phyloP scores from a whole-genome alignment of 2,888 invertebrate species.

The Nemotelus pantherinus region DNA sequence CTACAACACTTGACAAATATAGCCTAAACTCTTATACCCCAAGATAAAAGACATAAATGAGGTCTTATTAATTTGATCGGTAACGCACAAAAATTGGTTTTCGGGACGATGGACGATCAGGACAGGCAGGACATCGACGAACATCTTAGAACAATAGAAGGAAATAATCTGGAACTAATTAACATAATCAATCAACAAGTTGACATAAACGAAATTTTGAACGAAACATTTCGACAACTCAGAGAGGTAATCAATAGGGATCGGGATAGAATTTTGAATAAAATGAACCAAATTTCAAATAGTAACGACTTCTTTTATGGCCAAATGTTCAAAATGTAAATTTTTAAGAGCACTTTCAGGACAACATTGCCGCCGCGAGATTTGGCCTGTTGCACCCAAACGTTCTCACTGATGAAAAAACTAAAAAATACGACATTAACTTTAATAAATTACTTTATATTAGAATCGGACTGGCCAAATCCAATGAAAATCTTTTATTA shows the following conservation, averaged over 20 bases:
- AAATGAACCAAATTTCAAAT: background rate
- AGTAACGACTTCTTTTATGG: background rate
- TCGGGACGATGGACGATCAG: conserved; percentile 42
- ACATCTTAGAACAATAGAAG: conserved; percentile 33
- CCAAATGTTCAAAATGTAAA: conserved; percentile 27
- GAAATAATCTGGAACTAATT: conserved; percentile 40
- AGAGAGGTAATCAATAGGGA: background rate
- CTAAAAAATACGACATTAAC: background rate
- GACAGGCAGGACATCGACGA: conserved; percentile 42
- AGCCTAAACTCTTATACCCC: conserved; percentile 15
- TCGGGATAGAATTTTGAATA: background rate
- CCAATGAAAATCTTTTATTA: background rate
- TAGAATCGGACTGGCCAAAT: conserved; percentile 3
- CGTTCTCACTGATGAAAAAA: conserved; percentile 2
- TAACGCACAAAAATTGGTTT: conserved; percentile 34
- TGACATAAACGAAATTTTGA: conserved; percentile 36
- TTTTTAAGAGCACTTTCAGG: conserved; percentile 24
- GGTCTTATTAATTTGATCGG: conserved; percentile 40
- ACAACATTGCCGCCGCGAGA: conserved; percentile 29
- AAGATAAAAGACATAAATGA: conserved; percentile 42
- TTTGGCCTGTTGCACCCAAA: conserved; percentile 26
- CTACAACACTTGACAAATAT: conserved; percentile 23
- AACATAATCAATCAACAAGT: conserved; percentile 45
- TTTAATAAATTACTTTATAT: conserved; percentile 2
- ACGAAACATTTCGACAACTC: conserved; percentile 17